phyloP scores from a whole-genome alignment of 2,888 invertebrate species.

The Drosophila rellima region DNA sequence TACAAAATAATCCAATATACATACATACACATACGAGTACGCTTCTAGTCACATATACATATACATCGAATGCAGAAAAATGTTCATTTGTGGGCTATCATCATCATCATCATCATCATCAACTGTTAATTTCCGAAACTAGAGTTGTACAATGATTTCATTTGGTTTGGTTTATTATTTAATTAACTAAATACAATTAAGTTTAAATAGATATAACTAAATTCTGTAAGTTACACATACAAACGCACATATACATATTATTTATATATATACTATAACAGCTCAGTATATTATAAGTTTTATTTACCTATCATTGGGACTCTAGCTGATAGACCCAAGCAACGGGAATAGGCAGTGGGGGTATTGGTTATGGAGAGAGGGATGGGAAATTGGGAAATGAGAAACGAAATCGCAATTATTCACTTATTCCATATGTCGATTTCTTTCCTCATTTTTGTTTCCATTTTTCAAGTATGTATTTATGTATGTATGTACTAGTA shows the following conservation, averaged over 20 bases:
- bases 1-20: conserved; percentile 85
- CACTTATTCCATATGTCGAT: conserved; percentile 18
- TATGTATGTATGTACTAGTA: conserved; percentile 26
- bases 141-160: conserved; percentile 46
- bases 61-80: conserved; percentile 77
- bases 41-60: conserved; percentile 81
- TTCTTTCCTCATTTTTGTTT: conserved; percentile 14
- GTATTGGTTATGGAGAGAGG: neutral
- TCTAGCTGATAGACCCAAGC: conserved; percentile 26
- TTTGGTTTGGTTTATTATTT: conserved; percentile 31
- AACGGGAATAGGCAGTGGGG: conserved; percentile 7
- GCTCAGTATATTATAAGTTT: conserved; percentile 39
- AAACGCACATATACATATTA: conserved; percentile 60
- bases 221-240: conserved; percentile 72
- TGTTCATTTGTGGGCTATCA: conserved; percentile 63
- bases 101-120: conserved; percentile 13
- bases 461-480: conserved; percentile 18
- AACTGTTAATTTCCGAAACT: conserved; percentile 43
- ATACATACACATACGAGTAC: conserved; percentile 73
- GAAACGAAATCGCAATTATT: conserved; percentile 35
- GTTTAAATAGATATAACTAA: conserved; percentile 45
- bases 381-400: conserved; percentile 4
- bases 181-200: conserved; percentile 60
- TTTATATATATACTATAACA: conserved; percentile 61
- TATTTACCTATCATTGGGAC: conserved; percentile 48